phyloP scores from a whole-genome alignment of 2,113 vertebrate species.

The Ophthalmotilapia sp. region DNA sequence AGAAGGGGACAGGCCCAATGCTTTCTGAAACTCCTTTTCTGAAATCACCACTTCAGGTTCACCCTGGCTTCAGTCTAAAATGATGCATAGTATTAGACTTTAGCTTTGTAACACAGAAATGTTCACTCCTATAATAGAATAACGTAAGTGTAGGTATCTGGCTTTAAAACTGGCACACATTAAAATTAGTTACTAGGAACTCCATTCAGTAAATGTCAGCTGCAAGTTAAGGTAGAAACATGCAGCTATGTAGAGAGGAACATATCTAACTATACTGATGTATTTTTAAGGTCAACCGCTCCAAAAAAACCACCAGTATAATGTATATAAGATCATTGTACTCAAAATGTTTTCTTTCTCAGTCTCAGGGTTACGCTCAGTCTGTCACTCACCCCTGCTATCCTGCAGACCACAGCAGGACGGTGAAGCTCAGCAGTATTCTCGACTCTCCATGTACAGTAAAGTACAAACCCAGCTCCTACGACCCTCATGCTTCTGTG shows the following conservation, averaged over 20 bases:
- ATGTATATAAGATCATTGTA: background rate
- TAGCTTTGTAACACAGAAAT: background rate
- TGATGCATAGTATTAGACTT: background rate
- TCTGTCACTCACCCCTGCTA: constrained; percentile 66
- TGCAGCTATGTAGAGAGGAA: background rate
- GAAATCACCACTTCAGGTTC: background rate
- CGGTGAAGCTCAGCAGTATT: constrained; percentile 23
- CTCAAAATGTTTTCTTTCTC: background rate
- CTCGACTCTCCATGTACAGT: constrained; percentile 67
- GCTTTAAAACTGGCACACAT: background rate
- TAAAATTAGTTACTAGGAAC: background rate
- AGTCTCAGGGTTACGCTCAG: constrained; percentile 50
- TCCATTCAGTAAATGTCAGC: background rate
- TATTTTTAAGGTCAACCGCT: background rate
- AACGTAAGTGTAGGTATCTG: background rate
- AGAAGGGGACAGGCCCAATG: background rate
- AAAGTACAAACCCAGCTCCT: constrained; percentile 39
- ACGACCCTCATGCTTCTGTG: constrained; percentile 10
- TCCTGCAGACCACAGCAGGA: constrained; percentile 35
- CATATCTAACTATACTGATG: background rate
- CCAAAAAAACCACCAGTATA: background rate
- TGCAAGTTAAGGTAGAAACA: background rate
- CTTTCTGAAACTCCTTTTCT: background rate
- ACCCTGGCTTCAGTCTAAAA: background rate
- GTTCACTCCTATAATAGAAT: background rate